Percentiles rank a stretch among this genome's conserved stretches.
phyloP scores from a whole-genome alignment of 2,113 vertebrate species.

The Saguinus midas region DNA sequence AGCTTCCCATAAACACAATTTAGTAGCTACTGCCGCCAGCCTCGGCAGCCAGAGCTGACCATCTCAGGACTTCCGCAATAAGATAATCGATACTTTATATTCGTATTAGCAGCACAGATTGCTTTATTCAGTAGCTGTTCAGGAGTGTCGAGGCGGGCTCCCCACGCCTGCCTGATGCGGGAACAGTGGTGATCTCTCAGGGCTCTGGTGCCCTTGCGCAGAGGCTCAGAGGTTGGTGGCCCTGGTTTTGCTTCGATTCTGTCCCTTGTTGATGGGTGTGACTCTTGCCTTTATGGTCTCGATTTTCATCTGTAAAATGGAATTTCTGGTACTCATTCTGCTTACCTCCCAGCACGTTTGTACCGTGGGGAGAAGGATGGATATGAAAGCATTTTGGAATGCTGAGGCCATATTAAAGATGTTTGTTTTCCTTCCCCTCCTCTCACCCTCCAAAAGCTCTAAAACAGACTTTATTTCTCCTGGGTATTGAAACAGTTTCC shows the following conservation, averaged over 20 bases:
- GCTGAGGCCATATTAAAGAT: background rate
- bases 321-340: background rate
- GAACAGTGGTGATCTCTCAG: fast-evolving
- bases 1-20: conserved; percentile 77
- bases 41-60: conserved; percentile 58
- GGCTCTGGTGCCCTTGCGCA: background rate
- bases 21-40: conserved; percentile 61
- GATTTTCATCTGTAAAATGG: background rate
- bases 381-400: background rate
- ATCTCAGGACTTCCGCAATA: conserved; percentile 66
- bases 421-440: background rate
- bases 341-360: background rate
- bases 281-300: background rate
- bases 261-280: background rate
- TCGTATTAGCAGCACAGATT: conserved; percentile 55
- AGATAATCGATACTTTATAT: conserved; percentile 77
- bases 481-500: background rate
- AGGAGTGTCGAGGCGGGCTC: background rate
- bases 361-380: background rate
- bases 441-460: background rate
- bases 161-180: background rate
- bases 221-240: background rate
- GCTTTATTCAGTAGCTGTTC: background rate
- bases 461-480: background rate
- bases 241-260: background rate